Evolutionary conservation across 2,113 vertebrate genomes (phyloP).

Genomic region (Pardalotus punctatus): DNA sequence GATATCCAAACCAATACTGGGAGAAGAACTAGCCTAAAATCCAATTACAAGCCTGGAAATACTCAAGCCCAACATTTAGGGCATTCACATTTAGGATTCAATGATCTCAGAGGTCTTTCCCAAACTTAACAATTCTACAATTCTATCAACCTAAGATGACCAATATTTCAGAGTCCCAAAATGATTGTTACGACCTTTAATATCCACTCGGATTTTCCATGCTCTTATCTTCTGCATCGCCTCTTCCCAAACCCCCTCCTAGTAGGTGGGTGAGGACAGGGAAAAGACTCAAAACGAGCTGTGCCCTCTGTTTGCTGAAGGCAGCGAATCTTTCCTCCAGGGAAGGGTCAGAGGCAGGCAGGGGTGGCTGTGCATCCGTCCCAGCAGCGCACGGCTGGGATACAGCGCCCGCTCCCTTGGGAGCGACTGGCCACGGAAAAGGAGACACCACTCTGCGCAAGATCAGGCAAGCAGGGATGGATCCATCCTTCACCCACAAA

Average conservation of each 20-base stretch:
- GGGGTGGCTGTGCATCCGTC: fast-evolving
- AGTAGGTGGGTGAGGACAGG: background rate
- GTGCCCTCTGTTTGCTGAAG: background rate
- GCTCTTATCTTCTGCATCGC: background rate
- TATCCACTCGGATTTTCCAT: background rate
- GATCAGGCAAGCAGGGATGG: background rate
- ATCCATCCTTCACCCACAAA: background rate
- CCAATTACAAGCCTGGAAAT: background rate
- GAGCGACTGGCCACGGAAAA: fast-evolving
- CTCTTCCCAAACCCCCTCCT: background rate
- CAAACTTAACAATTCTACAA: background rate
- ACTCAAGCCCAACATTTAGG: background rate
- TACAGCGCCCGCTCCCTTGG: background rate
- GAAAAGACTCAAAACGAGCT: background rate
- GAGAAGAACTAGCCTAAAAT: background rate
- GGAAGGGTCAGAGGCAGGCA: fast-evolving
- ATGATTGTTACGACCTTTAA: background rate
- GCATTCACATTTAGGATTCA: background rate
- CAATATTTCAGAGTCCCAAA: background rate
- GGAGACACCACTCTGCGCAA: fast-evolving
- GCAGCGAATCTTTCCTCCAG: background rate
- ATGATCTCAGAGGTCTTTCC: background rate
- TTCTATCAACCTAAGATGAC: background rate
- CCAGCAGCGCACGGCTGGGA: background rate
- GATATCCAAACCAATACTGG: background rate